phyloP scores from a whole-genome alignment of 2,113 vertebrate species.

The Panthera tigris region DNA sequence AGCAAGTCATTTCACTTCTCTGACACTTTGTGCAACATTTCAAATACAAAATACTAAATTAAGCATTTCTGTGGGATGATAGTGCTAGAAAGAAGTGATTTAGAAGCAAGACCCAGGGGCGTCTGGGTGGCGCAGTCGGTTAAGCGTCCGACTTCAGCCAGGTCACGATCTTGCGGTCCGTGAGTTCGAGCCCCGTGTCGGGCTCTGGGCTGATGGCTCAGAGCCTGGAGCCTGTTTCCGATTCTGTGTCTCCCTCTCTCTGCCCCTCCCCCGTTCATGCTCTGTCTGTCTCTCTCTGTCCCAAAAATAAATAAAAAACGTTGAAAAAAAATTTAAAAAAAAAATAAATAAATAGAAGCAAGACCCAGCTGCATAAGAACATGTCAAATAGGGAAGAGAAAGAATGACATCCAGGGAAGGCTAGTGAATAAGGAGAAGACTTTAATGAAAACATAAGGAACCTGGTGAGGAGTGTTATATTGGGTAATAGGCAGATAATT shows the following conservation, averaged over 20 bases:
- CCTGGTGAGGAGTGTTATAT: not conserved
- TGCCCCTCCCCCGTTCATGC: no score
- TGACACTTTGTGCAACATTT: not conserved
- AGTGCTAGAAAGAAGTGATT: not conserved
- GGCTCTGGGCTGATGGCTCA: no score
- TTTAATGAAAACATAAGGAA: not conserved
- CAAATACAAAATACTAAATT: not conserved
- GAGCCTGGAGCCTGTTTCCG: no score
- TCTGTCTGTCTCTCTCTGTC: no score
- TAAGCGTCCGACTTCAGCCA: no score
- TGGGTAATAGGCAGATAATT: not conserved
- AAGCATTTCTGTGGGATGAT: not conserved
- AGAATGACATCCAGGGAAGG: not conserved
- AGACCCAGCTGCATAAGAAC: not conserved
- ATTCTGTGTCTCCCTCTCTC: no score
- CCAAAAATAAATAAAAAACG: no score
- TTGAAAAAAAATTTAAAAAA: no score
- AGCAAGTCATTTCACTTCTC: constrained; percentile 1
- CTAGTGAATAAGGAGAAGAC: not conserved
- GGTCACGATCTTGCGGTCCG: no score
- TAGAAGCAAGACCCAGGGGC: not conserved
- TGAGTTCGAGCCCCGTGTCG: no score
- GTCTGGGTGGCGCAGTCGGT: no score
- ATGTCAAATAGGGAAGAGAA: not conserved
- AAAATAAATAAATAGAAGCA: no score